phyloP scores from a whole-genome alignment of 2,888 invertebrate genomes.

The Anagyrus pseudococci region DNA sequence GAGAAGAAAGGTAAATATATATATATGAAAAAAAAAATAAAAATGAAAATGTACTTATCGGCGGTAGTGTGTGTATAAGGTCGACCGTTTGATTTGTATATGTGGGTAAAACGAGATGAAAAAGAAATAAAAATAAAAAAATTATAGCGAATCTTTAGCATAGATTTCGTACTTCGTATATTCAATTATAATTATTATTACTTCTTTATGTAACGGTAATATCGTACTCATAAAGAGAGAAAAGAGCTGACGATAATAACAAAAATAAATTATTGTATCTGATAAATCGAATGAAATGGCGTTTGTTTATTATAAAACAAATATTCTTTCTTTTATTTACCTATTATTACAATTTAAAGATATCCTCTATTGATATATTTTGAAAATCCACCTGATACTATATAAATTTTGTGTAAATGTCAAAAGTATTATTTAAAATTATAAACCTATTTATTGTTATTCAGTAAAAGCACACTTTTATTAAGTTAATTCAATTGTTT shows the following conservation, averaged over 20 bases:
- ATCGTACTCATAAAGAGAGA: conserved; percentile 45
- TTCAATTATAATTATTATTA: conserved; percentile 47
- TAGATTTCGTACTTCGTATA: conserved; percentile 55
- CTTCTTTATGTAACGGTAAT: conserved; percentile 50
- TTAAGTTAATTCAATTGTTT: too few species aligned
- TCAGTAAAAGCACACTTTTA: too few species aligned
- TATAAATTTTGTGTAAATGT: too few species aligned
- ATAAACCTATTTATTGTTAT: too few species aligned
- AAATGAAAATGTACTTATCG: too few species aligned
- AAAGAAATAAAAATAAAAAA: conserved; percentile 35
- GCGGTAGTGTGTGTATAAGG: too few species aligned
- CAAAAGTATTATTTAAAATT: too few species aligned
- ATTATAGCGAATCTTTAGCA: conserved; percentile 46
- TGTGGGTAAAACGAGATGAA: conserved; percentile 11
- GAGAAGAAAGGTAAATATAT: too few species aligned
- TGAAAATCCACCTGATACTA: not conserved
- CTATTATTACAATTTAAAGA: not conserved
- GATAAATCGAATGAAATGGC: conserved; percentile 23
- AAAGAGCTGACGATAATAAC: conserved; percentile 47
- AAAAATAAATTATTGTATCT: conserved; percentile 53
- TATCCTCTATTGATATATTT: not conserved
- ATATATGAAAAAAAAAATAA: too few species aligned
- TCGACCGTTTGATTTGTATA: conserved; percentile 46
- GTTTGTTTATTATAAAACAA: conserved; percentile 9
- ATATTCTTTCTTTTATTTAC: not conserved